phyloP scores from a whole-genome alignment of 2,888 invertebrate species.

The Apamea crenata region DNA sequence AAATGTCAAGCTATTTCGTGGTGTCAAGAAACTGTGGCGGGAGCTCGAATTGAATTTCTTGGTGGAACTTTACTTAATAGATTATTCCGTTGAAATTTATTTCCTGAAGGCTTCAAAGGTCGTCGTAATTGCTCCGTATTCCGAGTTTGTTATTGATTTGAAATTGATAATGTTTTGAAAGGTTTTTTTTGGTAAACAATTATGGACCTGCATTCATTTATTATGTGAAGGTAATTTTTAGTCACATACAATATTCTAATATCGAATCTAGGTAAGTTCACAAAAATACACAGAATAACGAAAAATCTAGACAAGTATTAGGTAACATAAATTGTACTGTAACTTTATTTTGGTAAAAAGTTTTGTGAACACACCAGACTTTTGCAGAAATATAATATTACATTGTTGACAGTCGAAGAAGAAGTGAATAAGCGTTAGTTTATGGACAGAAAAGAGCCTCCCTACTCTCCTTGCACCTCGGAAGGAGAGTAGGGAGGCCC shows the following conservation, averaged over 20 bases:
- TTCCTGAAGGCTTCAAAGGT: slow-evolving; percentile 47
- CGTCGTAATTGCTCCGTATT: slow-evolving; percentile 41
- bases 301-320: neutral
- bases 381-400: neutral
- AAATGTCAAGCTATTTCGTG: neutral
- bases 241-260: neutral
- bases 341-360: too few relatives aligned
- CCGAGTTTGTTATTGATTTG: slow-evolving; percentile 23
- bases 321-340: too few relatives aligned
- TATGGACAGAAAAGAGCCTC: too few relatives aligned
- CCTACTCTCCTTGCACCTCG: too few relatives aligned
- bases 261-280: neutral
- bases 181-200: neutral
- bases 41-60: slow-evolving; percentile 62
- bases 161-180: slow-evolving; percentile 22
- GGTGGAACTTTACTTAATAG: slow-evolving; percentile 58
- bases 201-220: neutral
- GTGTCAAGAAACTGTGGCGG: slow-evolving; percentile 33
- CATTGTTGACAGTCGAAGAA: neutral
- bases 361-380: neutral
- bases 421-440: too few relatives aligned
- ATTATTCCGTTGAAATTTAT: slow-evolving; percentile 60
- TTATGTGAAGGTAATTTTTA: neutral
- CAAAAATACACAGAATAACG: neutral
- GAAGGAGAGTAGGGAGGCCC: too few relatives aligned